Conservation (phyloP, 2,113 vertebrate species). For the Neotragus moschatus region DNA sequence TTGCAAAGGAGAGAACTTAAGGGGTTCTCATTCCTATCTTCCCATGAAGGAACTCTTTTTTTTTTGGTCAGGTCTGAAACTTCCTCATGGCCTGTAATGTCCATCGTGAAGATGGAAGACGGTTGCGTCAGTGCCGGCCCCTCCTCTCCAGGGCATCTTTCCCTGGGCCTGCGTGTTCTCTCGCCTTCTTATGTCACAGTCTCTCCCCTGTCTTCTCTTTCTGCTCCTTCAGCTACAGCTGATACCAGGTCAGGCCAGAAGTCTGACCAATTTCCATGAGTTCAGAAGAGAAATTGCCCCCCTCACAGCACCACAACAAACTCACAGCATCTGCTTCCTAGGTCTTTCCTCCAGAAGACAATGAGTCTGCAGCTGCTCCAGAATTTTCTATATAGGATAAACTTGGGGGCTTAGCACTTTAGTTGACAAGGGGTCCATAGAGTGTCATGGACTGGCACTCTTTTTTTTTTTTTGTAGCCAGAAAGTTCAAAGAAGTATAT, state of each 20-base stretch:
- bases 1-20: not conserved
- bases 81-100: not conserved
- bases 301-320: not conserved
- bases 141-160: not conserved
- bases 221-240: not conserved
- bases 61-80: not conserved
- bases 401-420: not conserved
- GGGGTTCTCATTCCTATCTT: not conserved
- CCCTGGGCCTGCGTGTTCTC: not conserved
- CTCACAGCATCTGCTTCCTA: not conserved
- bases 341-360: not conserved
- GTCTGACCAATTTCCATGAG: not conserved
- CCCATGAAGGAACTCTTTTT: not conserved
- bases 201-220: not conserved
- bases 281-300: not conserved
- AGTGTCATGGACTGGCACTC: not conserved
- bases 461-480: not conserved
- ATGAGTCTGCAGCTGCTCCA: not conserved
- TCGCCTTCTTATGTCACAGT: not conserved
- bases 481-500: constrained; percentile 72
- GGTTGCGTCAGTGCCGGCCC: not conserved
- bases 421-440: not conserved
- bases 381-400: not conserved
- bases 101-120: not conserved
- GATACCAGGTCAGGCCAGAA: not conserved